Conservation (phyloP, 2,113 vertebrate species). For the Phodopus roborovskii region DNA sequence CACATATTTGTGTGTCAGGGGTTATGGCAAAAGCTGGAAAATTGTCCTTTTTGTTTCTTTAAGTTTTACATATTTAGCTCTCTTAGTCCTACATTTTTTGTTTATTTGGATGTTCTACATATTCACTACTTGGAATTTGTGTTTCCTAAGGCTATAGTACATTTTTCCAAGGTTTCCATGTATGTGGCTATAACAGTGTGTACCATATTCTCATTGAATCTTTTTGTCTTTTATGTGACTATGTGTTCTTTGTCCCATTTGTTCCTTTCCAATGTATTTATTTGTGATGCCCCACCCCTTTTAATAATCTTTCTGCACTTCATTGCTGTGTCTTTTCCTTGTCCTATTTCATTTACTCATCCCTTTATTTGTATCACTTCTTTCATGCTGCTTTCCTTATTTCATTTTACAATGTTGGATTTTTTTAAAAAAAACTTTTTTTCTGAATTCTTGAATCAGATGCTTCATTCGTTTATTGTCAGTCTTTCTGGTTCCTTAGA, state of each 20-base stretch:
- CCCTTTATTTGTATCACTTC: conserved; percentile 60
- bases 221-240: conserved; percentile 13
- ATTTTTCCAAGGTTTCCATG: conserved; percentile 48
- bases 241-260: neutral
- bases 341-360: conserved; percentile 55
- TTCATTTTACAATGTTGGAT: conserved; percentile 2
- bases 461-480: conserved; percentile 22
- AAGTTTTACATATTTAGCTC: neutral
- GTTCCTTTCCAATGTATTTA: conserved; percentile 20
- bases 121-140: conserved; percentile 48
- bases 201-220: conserved; percentile 11
- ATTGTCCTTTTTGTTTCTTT: neutral
- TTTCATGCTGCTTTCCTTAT: conserved; percentile 45
- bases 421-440: neutral
- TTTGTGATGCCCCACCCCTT: neutral
- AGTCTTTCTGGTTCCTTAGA: neutral
- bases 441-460: conserved; percentile 17
- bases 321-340: neutral
- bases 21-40: conserved; percentile 15
- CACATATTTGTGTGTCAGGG: neutral
- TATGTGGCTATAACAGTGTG: neutral
- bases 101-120: conserved; percentile 8
- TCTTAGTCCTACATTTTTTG: conserved; percentile 26
- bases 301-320: conserved; percentile 44
- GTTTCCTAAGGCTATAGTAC: conserved; percentile 44